Percentiles rank a stretch among this genome's conserved stretches.
Evolutionary conservation across 2,113 vertebrate species (phyloP).

Genomic region (Mionectes macconnelli): DNA sequence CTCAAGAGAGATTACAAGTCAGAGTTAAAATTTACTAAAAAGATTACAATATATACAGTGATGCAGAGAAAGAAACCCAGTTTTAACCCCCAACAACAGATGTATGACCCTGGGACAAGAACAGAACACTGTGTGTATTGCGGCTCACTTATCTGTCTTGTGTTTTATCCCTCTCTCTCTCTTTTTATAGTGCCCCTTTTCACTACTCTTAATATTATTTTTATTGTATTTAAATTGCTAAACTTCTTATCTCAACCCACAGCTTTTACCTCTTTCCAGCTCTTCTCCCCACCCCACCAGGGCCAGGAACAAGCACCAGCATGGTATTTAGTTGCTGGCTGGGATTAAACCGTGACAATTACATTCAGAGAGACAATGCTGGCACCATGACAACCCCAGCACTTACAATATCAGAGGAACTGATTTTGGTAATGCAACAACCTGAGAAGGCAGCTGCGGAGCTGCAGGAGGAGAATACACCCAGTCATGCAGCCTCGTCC

Average conservation of each 20-base stretch:
- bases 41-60: too few species aligned
- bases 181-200: not conserved
- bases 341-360: not conserved
- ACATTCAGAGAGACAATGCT: not conserved
- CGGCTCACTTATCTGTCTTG: not conserved
- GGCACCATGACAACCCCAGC: not conserved
- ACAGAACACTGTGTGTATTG: not conserved
- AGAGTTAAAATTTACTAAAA: too few species aligned
- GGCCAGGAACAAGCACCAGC: not conserved
- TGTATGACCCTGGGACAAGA: too few species aligned
- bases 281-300: not conserved
- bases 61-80: too few species aligned
- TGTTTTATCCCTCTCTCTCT: not conserved
- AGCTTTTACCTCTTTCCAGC: not conserved
- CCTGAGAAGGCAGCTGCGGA: not conserved
- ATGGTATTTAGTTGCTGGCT: not conserved
- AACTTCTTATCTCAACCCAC: not conserved
- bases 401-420: not conserved
- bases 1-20: too few species aligned
- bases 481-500: too few species aligned
- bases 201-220: not conserved
- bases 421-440: not conserved
- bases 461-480: not conserved
- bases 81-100: too few species aligned
- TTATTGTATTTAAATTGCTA: not conserved